Evolutionary conservation across 2,888 invertebrate genomes (phyloP).

Genomic region (Antitype chi): DNA sequence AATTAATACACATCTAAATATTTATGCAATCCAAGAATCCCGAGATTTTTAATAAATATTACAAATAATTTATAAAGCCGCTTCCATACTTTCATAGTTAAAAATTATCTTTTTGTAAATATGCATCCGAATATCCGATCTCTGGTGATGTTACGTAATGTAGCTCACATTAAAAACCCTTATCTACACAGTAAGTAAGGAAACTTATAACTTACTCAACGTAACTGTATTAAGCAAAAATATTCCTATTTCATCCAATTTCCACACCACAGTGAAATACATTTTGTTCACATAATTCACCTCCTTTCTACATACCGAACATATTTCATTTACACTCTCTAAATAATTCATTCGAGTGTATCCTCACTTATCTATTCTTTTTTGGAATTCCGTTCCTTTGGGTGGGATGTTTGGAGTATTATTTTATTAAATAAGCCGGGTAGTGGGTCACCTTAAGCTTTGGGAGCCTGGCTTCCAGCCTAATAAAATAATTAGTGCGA

Average conservation of each 20-base stretch:
- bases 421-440: constrained; percentile 67
- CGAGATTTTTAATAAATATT: too few relatives aligned
- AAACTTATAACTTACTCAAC: neutral
- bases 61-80: too few relatives aligned
- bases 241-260: constrained; percentile 6
- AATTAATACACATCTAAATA: too few relatives aligned
- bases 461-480: constrained; percentile 54
- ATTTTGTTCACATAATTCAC: constrained; percentile 44
- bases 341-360: constrained; percentile 51
- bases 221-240: constrained; percentile 13
- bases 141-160: too few relatives aligned
- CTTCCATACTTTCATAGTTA: too few relatives aligned
- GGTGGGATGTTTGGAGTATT: constrained; percentile 60
- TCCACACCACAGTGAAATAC: constrained; percentile 17
- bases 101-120: too few relatives aligned
- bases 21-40: too few relatives aligned
- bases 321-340: constrained; percentile 57
- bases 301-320: constrained; percentile 39
- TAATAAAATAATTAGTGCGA: constrained; percentile 66
- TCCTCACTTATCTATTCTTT: constrained; percentile 58
- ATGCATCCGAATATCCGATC: too few relatives aligned
- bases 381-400: constrained; percentile 53
- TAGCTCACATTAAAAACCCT: neutral
- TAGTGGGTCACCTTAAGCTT: constrained; percentile 51
- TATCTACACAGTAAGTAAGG: neutral